Conservation (phyloP, 2,888 invertebrate species). For the Adineta ricciae region DNA sequence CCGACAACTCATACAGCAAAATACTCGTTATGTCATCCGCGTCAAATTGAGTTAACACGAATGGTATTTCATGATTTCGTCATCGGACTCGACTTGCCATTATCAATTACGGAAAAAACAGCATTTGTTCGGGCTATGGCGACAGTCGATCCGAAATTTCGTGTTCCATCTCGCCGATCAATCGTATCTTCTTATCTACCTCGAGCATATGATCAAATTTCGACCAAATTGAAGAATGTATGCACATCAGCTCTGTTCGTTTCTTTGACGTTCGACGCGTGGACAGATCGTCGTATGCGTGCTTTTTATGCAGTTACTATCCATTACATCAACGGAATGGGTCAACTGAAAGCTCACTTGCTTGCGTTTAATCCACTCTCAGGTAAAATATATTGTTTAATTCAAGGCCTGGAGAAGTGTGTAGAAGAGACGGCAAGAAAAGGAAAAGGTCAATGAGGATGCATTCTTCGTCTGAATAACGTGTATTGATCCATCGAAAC, state of each 20-base stretch:
- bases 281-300: not conserved
- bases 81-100: not conserved
- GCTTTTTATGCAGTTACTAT: not conserved
- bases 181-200: not conserved
- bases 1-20: not conserved
- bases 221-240: not conserved
- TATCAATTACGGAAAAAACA: not conserved
- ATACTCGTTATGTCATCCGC: not conserved
- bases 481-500: too few species aligned
- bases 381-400: not conserved
- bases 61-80: not conserved
- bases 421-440: too few species aligned
- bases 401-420: not conserved
- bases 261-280: not conserved
- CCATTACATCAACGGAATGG: not conserved
- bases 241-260: not conserved
- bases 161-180: not conserved
- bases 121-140: not conserved
- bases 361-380: not conserved
- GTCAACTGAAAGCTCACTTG: not conserved
- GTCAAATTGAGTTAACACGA: not conserved
- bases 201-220: not conserved
- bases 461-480: too few species aligned
- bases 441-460: too few species aligned
- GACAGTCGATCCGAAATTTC: not conserved